Percentiles rank a stretch among this genome's conserved stretches.
Evolutionary conservation across 2,797 vertebrate species (phyloP).

Genomic region (Simalia tracyae): DNA sequence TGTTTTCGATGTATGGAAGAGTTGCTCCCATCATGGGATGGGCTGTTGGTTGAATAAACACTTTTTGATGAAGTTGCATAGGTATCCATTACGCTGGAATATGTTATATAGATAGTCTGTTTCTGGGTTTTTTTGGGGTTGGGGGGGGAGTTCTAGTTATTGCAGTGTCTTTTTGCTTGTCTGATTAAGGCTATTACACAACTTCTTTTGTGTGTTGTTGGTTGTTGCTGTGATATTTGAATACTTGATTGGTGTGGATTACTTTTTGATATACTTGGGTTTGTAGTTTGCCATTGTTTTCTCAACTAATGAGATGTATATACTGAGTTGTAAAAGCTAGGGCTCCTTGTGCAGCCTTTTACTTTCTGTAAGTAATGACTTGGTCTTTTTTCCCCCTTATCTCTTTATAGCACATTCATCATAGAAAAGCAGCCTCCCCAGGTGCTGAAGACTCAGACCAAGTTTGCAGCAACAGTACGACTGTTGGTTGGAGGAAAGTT

Average conservation of each 20-base stretch:
- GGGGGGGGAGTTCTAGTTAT: background rate
- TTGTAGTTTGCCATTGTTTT: background rate
- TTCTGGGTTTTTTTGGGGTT: background rate
- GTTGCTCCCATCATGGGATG: background rate
- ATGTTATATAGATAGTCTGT: background rate
- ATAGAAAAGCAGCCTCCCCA: conserved; percentile 97
- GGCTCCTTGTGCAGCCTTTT: background rate
- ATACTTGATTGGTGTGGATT: background rate
- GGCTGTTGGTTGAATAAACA: background rate
- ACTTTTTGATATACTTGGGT: background rate
- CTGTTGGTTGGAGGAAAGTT: conserved; percentile 93
- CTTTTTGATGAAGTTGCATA: background rate
- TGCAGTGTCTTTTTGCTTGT: background rate
- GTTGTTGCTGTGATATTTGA: background rate
- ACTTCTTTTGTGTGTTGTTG: background rate
- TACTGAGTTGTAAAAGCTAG: background rate
- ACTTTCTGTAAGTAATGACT: background rate
- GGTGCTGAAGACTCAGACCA: conserved; percentile 93
- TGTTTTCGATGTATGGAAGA: background rate
- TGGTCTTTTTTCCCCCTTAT: background rate
- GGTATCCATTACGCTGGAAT: background rate
- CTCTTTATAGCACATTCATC: conserved; percentile 85
- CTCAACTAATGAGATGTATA: background rate
- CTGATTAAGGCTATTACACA: background rate
- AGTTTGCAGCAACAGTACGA: conserved; percentile 92